Evolutionary conservation across 2,113 vertebrate species (phyloP).

Genomic region (Eulacestoma nigropectus): DNA sequence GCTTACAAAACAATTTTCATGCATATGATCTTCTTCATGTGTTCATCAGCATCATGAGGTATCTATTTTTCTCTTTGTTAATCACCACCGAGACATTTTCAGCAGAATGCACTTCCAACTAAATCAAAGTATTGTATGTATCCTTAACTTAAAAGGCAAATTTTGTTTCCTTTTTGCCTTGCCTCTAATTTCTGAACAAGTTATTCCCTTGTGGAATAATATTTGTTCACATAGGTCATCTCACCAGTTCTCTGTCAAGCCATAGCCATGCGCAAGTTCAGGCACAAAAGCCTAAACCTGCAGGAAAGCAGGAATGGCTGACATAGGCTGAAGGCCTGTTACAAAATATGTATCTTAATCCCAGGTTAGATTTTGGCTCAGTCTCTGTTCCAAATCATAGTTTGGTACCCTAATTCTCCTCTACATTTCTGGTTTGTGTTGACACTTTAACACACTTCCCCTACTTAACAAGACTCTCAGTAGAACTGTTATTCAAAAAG

Average conservation of each 20-base stretch:
- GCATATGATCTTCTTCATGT: not conserved
- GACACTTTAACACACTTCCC: not conserved
- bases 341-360: not conserved
- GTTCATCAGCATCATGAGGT: not conserved
- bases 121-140: not conserved
- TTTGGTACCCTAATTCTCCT: not conserved
- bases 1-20: not conserved
- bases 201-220: not conserved
- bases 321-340: not conserved
- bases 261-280: fast-evolving
- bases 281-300: not conserved
- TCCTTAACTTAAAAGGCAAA: not conserved
- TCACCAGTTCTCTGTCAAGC: not conserved
- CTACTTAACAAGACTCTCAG: not conserved
- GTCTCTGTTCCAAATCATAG: not conserved
- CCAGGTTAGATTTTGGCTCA: not conserved
- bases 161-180: not conserved
- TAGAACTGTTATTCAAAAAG: not conserved
- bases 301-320: not conserved
- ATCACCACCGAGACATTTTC: not conserved
- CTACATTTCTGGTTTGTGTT: not conserved
- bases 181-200: not conserved
- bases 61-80: not conserved
- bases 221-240: not conserved
- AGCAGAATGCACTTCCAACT: fast-evolving